These are phyloP conservation scores for Zeuzera pyrina DNA, from an alignment of 2,888 invertebrate species.

Conservation along the genomic window DNA sequence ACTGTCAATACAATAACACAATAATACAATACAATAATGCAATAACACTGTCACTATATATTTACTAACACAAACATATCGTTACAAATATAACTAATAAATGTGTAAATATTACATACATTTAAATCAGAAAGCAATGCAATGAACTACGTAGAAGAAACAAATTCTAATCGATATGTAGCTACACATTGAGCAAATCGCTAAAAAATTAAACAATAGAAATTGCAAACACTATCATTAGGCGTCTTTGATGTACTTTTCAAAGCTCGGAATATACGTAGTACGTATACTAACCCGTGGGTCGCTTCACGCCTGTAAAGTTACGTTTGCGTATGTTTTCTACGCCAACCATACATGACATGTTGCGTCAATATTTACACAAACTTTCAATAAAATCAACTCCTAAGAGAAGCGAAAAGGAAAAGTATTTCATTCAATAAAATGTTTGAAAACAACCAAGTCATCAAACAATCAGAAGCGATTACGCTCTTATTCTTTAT, in stretches of 20 bases:
- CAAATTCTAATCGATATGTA: constrained; percentile 4
- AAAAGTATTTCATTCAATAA: too few relatives aligned
- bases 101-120: too few relatives aligned
- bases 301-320: constrained; percentile 23
- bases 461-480: constrained; percentile 38
- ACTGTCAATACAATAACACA: too few relatives aligned
- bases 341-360: constrained; percentile 38
- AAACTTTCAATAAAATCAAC: constrained; percentile 34
- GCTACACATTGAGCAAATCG: constrained; percentile 5
- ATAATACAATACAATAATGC: too few relatives aligned
- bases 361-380: constrained; percentile 48
- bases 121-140: too few relatives aligned
- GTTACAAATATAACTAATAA: too few relatives aligned
- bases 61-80: too few relatives aligned
- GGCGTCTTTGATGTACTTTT: constrained; percentile 21
- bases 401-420: too few relatives aligned
- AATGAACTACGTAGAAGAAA: too few relatives aligned
- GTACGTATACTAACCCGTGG: constrained; percentile 50
- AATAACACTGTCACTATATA: too few relatives aligned
- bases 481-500: too few relatives aligned
- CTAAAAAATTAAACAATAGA: constrained; percentile 8
- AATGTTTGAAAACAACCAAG: constrained; percentile 27
- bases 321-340: constrained; percentile 22
- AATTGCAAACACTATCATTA: constrained; percentile 13
- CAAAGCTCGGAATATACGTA: constrained; percentile 22